These are phyloP conservation scores for Pycnomerus fuliginosus DNA, from an alignment of 2,888 invertebrate genomes.

Conservation along the genomic window DNA sequence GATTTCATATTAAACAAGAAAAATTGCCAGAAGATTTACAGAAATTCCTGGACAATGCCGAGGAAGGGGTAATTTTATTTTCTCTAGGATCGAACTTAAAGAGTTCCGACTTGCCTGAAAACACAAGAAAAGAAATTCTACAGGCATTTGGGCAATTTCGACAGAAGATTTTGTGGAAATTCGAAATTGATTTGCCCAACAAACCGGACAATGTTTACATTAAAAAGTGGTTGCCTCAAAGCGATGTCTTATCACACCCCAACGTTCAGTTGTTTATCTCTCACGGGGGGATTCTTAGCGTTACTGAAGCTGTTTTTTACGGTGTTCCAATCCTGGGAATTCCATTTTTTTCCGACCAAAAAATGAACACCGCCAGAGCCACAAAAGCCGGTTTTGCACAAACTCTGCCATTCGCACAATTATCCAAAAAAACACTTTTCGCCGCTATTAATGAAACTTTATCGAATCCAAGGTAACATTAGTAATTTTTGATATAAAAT, in stretches of 20 bases:
- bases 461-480: neutral
- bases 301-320: slow-evolving; percentile 53
- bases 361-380: slow-evolving; percentile 53
- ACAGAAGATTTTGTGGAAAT: slow-evolving; percentile 53
- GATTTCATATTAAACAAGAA: neutral
- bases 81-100: slow-evolving; percentile 49
- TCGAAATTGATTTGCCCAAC: slow-evolving; percentile 42
- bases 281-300: slow-evolving; percentile 55
- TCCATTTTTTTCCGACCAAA: slow-evolving; percentile 57
- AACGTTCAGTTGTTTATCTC: slow-evolving; percentile 55
- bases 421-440: neutral
- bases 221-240: slow-evolving; percentile 50
- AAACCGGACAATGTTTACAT: slow-evolving; percentile 48
- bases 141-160: slow-evolving; percentile 46
- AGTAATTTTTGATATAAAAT: neutral
- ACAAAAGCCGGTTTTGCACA: slow-evolving; percentile 50
- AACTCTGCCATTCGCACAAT: slow-evolving; percentile 39
- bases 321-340: slow-evolving; percentile 56
- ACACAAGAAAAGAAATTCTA: slow-evolving; percentile 40
- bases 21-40: neutral
- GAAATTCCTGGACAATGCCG: neutral
- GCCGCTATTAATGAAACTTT: neutral
- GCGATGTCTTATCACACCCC: slow-evolving; percentile 49
- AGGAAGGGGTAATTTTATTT: neutral
- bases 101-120: slow-evolving; percentile 40